Conservation (phyloP, 2,888 invertebrate genomes). For the Xestoiulus laeticollis region DNA sequence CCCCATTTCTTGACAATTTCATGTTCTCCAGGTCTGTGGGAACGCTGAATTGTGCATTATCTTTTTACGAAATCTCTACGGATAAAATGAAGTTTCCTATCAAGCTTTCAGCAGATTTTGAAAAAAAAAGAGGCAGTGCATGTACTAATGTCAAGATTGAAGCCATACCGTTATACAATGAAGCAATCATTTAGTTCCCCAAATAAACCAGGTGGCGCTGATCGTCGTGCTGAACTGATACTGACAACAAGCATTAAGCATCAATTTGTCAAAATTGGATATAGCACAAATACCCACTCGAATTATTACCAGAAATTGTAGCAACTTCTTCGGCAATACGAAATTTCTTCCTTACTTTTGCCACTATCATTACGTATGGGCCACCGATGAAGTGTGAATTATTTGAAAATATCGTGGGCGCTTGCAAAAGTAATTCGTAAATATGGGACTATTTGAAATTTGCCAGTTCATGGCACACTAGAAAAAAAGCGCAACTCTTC, state of each 20-base stretch:
- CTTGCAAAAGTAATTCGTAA: not conserved
- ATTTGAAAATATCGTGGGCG: not conserved
- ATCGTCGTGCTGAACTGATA: not conserved
- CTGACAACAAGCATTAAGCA: not conserved
- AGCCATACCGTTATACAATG: too few species aligned
- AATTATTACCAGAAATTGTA: not conserved
- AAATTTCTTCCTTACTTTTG: not conserved
- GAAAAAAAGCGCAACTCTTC: not conserved
- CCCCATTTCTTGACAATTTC: too few species aligned
- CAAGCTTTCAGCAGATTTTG: too few species aligned
- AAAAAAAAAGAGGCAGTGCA: too few species aligned
- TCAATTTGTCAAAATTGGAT: not conserved
- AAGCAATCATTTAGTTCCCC: not conserved
- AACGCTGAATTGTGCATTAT: too few species aligned
- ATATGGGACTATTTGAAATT: conserved; percentile 2
- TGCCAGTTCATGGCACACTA: conserved; percentile 12
- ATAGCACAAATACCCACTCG: not conserved
- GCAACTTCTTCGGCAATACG: not conserved
- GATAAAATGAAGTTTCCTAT: too few species aligned
- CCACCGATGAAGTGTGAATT: conserved; percentile 18
- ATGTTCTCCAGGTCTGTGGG: too few species aligned
- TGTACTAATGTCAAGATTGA: too few species aligned
- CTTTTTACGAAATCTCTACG: too few species aligned
- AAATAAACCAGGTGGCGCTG: not conserved
- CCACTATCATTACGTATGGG: not conserved